Conservation (phyloP, 2,888 invertebrate species). For the Polyommatus icarus region DNA sequence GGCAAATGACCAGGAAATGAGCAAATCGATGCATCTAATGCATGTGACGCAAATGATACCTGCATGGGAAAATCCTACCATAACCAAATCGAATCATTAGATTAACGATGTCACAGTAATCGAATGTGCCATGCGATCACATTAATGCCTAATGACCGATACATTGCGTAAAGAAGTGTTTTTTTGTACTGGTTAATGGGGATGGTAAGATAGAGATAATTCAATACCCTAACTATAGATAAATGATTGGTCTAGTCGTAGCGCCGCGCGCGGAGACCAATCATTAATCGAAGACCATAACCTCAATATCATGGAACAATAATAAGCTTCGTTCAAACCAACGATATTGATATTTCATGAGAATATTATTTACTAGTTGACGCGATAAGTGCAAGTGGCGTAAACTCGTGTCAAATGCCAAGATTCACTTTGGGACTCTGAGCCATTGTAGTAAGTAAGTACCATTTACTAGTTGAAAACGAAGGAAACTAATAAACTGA, state of each 20-base stretch:
- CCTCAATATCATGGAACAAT: neutral
- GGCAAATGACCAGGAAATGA: conserved; percentile 9
- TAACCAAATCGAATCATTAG: conserved; percentile 65
- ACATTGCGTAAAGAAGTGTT: neutral
- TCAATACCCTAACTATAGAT: no score
- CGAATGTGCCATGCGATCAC: conserved; percentile 68
- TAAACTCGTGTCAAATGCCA: no score
- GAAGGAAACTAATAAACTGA: no score
- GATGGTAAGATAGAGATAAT: no score
- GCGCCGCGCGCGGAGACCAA: no score
- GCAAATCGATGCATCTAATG: conserved; percentile 24
- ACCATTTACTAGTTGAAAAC: no score
- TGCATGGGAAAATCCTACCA: conserved; percentile 63
- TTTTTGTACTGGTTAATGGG: neutral
- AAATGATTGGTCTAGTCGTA: no score
- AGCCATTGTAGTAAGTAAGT: no score
- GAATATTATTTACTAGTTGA: no score
- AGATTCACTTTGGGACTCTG: no score
- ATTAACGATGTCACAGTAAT: conserved; percentile 72
- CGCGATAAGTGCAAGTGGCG: no score
- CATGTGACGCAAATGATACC: conserved; percentile 44
- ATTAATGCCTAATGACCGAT: conserved; percentile 47
- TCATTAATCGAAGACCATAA: no score
- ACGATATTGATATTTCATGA: neutral
- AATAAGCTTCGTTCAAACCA: neutral